These are phyloP conservation scores for Agelaius tricolor DNA, from an alignment of 2,113 vertebrate species.

Conservation along the genomic window DNA sequence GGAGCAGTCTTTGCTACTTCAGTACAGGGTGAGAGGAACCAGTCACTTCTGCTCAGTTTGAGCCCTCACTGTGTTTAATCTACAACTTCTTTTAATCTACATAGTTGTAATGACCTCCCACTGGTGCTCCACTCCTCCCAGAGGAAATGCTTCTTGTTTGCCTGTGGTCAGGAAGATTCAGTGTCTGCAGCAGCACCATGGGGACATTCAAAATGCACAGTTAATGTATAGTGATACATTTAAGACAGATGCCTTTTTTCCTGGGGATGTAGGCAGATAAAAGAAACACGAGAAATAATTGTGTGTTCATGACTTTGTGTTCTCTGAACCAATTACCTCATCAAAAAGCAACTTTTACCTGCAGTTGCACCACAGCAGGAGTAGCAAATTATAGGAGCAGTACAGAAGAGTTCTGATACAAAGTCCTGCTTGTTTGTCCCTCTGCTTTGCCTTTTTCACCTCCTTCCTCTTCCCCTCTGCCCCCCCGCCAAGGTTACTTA, in stretches of 20 bases:
- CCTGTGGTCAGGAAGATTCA: neutral
- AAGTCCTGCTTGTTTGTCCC: neutral
- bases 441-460: neutral
- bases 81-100: neutral
- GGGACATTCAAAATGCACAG: neutral
- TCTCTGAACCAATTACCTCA: conserved; percentile 17
- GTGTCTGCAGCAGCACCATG: neutral
- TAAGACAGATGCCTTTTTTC: conserved; percentile 27
- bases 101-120: neutral
- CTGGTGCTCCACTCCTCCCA: neutral
- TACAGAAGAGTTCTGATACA: neutral
- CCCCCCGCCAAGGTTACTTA: neutral
- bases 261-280: neutral
- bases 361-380: neutral
- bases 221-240: neutral
- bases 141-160: neutral
- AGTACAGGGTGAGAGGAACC: neutral
- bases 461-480: neutral
- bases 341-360: conserved; percentile 19
- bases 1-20: neutral
- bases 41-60: neutral
- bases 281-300: conserved; percentile 29
- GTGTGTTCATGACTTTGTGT: neutral
- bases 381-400: neutral
- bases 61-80: neutral